Evolutionary conservation across 30 jellyfish, hydroid and myxozoan species (phyloP), one percentile per base, ranked within the genome.

Genomic region (Aurelia coerulea): DNA sequence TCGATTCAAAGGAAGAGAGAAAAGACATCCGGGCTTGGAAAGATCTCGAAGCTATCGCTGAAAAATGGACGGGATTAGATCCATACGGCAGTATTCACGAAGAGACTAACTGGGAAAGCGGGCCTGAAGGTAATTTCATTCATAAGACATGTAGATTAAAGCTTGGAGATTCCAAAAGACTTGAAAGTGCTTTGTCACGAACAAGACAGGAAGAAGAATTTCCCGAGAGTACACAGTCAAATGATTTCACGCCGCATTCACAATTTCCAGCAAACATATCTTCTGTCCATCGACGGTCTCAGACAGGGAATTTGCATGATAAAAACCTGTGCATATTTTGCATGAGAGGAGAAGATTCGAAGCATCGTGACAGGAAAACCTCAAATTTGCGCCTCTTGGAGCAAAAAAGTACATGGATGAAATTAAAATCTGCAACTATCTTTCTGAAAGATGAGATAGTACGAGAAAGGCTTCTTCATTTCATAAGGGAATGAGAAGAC

Each of bases 1-100:
- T 72, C 32, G 82, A 72, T 72, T 72, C 82, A 72, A 72, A 72
- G 32, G 82, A 72, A 72, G 82, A 72, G 82, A 72, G 82, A 50
- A 72, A 72, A 72, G 82, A 72, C 82, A 72, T 72, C 82, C 46
- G 46, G 4, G 46, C 76, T 14, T 65, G 50, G 76, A 29, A 65
- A n/a, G 32, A n/a, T 29, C 59, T 33, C 11, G 10, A 68, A 62
- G 39, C 51, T 67, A 34, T 39, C 50, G 69, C 83, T 14, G 42
- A 34, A 70, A 31, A 73, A 73, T 73, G 68, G 83, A 73, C 31
- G 50, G 69, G 69, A 34, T 31, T 73, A 73, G 83, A 73, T 73
- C 42, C 69, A 34, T 17, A 73, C 50, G 68, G 83, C 39, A 67
- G 50, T 73, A 73, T 73, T 73, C 3, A 34, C 37, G 83, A 73